Base-by-base conservation (phyloP, 2,888 invertebrate genomes). In the Philereme vetulata region DNA sequence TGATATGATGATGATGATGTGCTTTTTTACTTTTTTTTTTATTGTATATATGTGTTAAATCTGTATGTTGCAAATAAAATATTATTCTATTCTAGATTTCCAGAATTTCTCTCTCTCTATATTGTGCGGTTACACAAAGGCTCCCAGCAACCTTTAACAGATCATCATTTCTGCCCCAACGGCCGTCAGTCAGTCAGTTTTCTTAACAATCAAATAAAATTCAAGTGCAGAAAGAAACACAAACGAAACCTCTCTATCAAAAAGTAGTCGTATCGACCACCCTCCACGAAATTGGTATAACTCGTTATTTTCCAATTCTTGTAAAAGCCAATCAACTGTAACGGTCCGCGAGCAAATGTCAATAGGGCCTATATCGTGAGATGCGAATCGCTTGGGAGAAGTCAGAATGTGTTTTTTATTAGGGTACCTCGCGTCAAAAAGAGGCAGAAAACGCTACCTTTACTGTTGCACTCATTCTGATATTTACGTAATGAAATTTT, bases 301-400 rank as follows among this genome's bases (percentile, higher is more conserved):
- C 75, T 71, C 76, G 79, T 83, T 83, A 83, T 80, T 79, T 78
- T 74, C 78, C 82, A 81, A 84, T 83, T 84, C 82, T 83, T 83
- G 78, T 84, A 79, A 86, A 83, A 85, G 83, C 82, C 85, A 85
- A 86, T 86, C 86, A 81, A 73, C 78, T 76, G 75, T 72, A 79
- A 80, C 78, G 74, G 68, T 73, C 76, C 77, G 71, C 71, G 74
- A 80, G 82, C 78, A 72, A 81, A 78, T 80, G 78, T 79, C 82
- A 80, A 85, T 84, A 82, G 77, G 77, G 74, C 76, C 80, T 80
- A 78, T 77, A 67, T 56, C 77, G 67, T 68, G 73, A 75, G 79
- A 81, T 81, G 77, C 73, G 66, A 70, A 79, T 80, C 80, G 72
- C 72, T 60, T 58, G 73, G 77, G 76, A 80, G 72, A 67, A 60